Conservation (phyloP, 1,140 invertebrate genomes). For the Drosophila tsacasi region DNA sequence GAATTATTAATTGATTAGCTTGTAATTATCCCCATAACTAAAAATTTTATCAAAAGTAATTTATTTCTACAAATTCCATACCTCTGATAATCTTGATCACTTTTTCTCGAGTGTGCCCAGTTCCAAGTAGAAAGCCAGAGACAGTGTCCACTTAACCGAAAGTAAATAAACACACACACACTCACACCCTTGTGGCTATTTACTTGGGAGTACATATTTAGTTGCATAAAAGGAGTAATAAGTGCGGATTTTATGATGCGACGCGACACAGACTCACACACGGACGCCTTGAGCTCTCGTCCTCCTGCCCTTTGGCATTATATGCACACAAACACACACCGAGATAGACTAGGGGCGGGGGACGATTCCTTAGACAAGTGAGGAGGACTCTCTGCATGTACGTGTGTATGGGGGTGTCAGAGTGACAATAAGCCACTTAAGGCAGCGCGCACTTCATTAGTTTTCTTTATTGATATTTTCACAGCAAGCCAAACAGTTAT, state of each 20-base stretch:
- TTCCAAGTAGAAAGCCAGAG: conserved; percentile 25
- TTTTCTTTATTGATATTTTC: conserved; percentile 83
- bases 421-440: conserved; percentile 82
- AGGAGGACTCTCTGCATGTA: conserved; percentile 26
- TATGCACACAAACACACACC: conserved; percentile 25
- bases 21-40: too few species aligned
- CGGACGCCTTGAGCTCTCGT: conserved; percentile 29
- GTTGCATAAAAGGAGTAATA: conserved; percentile 76
- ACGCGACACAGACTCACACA: conserved; percentile 42
- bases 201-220: conserved; percentile 64
- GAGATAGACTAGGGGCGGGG: not conserved
- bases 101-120: conserved; percentile 4
- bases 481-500: conserved; percentile 78
- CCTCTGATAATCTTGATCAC: not conserved
- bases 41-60: not conserved
- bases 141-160: conserved; percentile 61
- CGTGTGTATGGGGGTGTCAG: conserved; percentile 49
- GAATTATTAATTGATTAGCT: not conserved
- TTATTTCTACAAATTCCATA: not conserved
- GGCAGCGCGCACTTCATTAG: conserved; percentile 82
- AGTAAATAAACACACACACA: conserved; percentile 65
- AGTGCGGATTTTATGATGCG: conserved; percentile 79
- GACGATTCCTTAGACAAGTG: not conserved
- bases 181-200: conserved; percentile 53
- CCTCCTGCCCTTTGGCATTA: conserved; percentile 70